Conservation (phyloP, 92 coral and sea anemone species). For the Porites evermanni region DNA sequence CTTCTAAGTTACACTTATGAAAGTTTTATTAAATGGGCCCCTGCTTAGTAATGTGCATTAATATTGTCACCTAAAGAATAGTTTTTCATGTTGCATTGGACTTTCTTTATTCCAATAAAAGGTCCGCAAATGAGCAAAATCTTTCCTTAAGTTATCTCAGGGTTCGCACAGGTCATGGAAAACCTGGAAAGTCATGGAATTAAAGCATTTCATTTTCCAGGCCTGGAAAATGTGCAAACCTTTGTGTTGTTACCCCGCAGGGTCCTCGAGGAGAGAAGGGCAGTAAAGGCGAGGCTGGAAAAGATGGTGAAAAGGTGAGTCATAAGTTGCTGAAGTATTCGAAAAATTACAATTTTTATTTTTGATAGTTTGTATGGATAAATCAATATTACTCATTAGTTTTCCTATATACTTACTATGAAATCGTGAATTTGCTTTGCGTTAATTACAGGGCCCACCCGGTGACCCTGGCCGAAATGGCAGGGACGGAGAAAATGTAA, state of each 20-base stretch:
- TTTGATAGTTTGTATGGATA: not conserved
- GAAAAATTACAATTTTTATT: no score
- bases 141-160: no score
- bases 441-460: conserved; percentile 29
- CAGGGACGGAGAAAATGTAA: conserved; percentile 48
- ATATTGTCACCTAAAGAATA: no score
- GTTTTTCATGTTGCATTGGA: no score
- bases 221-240: not conserved
- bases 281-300: conserved; percentile 33
- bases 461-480: conserved; percentile 47
- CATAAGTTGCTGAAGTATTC: not conserved
- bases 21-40: no score
- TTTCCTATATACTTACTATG: not conserved
- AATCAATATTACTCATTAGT: not conserved
- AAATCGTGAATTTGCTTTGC: not conserved
- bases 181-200: no score
- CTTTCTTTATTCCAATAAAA: no score
- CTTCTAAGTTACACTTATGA: no score
- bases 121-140: no score
- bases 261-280: conserved; percentile 41
- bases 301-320: conserved; percentile 34
- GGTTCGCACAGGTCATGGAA: no score
- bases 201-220: no score
- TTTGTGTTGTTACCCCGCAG: not conserved
- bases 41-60: no score